Evolutionary conservation across 2,888 invertebrate species (phyloP), one percentile per base, ranked within the genome.

Genomic region (Apomyelois bistriatella): DNA sequence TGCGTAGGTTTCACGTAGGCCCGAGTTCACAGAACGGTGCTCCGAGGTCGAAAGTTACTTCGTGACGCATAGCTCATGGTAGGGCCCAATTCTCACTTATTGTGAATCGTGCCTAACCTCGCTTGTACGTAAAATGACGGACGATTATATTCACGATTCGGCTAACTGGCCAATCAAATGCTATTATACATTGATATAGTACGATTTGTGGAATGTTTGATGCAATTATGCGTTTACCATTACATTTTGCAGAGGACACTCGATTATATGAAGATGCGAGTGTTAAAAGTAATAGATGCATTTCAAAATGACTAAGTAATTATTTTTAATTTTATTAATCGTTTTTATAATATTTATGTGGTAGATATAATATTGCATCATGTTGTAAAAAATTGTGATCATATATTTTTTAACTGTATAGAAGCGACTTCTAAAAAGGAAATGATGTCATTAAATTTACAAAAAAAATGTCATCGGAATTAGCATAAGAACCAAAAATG

Each of bases 71-170:
- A 57, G 30, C n/a, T n/a, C n/a, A n/a, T n/a, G n/a, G n/a, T n/a
- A n/a, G n/a, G 56, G 62, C 68, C 65, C 64, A 60, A 61, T 64
- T 49, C 47, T 58, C 56, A 55, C 53, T 54, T 53, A 46, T 52
- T 60, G 59, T 55, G 56, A 66, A 55, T 75, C 72, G 76, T 76
- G 74, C 53, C 46, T 63, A 70, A 68, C 71, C 72, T 79, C 69
- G 70, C 60, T 58, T 63, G 66, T 59, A 61, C 66, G 58, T 60
- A 55, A 68, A 70, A 69, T 68, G 65, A 68, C 60, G 62, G 57
- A 64, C 65, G 66, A 68, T 68, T 64, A 66, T 56, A 62, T 64
- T 60, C 70, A 74, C 70, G 72, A 71, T 57, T 65, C 58, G 42
- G 56, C 55, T 57, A 53, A 56, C 51, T 41, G 49, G 53, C 53